phyloP scores from a whole-genome alignment of 2,797 vertebrate species.

The Sternarchorhynchus goeldii region DNA sequence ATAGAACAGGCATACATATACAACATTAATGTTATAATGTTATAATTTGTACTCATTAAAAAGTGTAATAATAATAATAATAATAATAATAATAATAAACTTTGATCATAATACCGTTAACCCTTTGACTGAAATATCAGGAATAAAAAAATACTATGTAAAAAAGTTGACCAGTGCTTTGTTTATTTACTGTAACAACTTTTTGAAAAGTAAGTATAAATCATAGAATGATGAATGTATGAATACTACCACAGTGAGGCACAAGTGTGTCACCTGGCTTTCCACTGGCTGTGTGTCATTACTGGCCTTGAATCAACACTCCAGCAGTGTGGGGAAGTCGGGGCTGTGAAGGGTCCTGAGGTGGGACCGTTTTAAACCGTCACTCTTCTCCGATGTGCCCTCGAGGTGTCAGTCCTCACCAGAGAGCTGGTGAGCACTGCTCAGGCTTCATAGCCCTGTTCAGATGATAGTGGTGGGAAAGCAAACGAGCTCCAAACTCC shows the following conservation, averaged over 20 bases:
- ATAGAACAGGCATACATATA: too few relatives aligned
- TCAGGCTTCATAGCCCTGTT: neutral
- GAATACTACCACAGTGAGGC: neutral
- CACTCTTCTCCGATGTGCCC: neutral
- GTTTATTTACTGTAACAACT: too few relatives aligned
- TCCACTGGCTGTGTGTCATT: neutral
- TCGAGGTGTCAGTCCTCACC: neutral
- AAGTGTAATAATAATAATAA: too few relatives aligned
- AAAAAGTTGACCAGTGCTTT: too few relatives aligned
- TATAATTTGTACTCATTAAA: too few relatives aligned
- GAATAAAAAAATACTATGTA: too few relatives aligned
- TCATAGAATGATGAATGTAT: neutral
- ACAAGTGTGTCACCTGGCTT: neutral
- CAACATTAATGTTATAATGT: too few relatives aligned
- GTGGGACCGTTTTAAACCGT: neutral
- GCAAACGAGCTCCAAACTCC: too few relatives aligned
- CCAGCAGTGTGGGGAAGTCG: neutral
- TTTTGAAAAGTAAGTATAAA: too few relatives aligned
- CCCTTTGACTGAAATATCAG: too few relatives aligned
- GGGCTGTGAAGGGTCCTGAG: neutral
- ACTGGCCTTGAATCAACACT: neutral
- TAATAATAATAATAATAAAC: too few relatives aligned
- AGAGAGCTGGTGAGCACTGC: neutral
- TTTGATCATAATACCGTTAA: too few relatives aligned
- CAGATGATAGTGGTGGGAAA: neutral